Evolutionary conservation across 2,113 vertebrate species (phyloP).

Genomic region (Xiphias gladius): DNA sequence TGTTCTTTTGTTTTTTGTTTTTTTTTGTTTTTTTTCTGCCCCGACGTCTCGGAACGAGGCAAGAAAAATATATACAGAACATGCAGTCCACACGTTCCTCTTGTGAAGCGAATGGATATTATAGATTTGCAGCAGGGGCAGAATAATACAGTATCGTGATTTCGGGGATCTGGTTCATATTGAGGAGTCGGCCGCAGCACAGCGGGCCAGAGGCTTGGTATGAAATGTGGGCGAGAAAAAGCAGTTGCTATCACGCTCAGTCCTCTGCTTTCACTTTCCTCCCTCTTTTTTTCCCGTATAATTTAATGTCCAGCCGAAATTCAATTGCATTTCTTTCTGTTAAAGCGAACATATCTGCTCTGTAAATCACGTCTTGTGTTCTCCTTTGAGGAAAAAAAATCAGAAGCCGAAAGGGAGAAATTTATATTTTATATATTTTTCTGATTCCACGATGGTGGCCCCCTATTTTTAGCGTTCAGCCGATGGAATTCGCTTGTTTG

Average conservation of each 20-base stretch:
- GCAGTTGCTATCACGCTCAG: conserved; percentile 35
- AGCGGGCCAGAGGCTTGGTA: conserved; percentile 54
- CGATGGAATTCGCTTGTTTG: too few species aligned
- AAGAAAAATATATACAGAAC: conserved; percentile 67
- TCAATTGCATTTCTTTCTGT: conserved; percentile 13
- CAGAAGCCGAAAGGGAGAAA: not conserved
- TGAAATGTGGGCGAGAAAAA: conserved; percentile 56
- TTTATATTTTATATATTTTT: not conserved
- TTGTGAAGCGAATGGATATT: conserved; percentile 67
- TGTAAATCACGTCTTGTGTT: conserved; percentile 11
- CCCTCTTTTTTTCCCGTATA: not conserved
- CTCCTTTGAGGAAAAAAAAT: not conserved
- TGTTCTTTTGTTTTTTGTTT: not conserved
- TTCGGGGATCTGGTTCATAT: conserved; percentile 64
- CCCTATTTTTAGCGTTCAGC: too few species aligned
- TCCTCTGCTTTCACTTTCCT: conserved; percentile 27
- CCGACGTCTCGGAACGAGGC: conserved; percentile 56
- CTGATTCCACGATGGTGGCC: not conserved
- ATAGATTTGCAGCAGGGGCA: conserved; percentile 66
- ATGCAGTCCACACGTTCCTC: conserved; percentile 46
- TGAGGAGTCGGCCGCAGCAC: conserved; percentile 59
- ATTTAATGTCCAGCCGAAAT: conserved; percentile 35
- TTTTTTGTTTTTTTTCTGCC: not conserved
- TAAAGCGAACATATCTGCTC: not conserved
- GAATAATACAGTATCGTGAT: conserved; percentile 65